phyloP scores from a whole-genome alignment of 2,888 invertebrate species.

The Drosophila algonquin region DNA sequence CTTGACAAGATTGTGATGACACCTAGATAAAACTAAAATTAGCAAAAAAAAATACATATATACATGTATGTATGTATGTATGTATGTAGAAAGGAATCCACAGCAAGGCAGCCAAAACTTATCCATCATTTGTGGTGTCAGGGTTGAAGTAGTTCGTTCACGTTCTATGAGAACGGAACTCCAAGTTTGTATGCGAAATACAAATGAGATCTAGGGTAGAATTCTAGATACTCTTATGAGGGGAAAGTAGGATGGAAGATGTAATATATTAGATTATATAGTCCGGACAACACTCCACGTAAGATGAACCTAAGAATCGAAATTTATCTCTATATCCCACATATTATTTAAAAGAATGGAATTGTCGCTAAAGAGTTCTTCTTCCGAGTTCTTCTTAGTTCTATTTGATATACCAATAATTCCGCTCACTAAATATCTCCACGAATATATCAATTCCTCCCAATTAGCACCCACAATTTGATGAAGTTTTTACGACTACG shows the following conservation, averaged over 20 bases:
- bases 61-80: background rate
- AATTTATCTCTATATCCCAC: accelerated
- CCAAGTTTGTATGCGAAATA: too few species aligned
- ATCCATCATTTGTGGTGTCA: conserved; percentile 47
- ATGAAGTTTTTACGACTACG: conserved; percentile 22
- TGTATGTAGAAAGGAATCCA: conserved; percentile 17
- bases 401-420: background rate
- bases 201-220: background rate
- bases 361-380: background rate
- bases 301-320: too few species aligned
- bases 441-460: background rate
- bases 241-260: too few species aligned
- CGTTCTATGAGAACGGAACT: conserved; percentile 5
- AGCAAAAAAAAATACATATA: conserved; percentile 1
- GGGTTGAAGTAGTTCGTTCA: conserved; percentile 41
- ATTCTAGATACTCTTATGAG: background rate
- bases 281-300: too few species aligned
- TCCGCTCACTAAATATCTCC: background rate
- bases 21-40: conserved; percentile 47
- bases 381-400: background rate
- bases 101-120: conserved; percentile 34
- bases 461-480: conserved; percentile 25
- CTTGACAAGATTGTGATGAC: conserved; percentile 43
- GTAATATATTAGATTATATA: too few species aligned
- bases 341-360: background rate